These are phyloP conservation scores for Cavia porcellus DNA, from an alignment of 2,113 vertebrate genomes.

Conservation along the genomic window DNA sequence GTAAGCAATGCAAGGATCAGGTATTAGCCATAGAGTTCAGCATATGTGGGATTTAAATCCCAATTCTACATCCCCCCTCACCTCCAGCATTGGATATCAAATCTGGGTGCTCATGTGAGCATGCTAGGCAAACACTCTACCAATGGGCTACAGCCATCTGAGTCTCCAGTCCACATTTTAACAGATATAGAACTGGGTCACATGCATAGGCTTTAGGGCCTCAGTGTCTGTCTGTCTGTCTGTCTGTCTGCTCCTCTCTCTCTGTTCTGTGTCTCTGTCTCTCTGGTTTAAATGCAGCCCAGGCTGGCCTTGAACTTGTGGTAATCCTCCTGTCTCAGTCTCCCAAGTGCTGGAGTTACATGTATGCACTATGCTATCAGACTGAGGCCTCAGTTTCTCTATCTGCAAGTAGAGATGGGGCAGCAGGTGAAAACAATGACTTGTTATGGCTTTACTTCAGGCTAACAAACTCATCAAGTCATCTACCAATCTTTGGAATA, in stretches of 20 bases:
- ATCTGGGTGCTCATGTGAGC: background rate
- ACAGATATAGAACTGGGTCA: background rate
- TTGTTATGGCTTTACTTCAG: background rate
- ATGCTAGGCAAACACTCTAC: background rate
- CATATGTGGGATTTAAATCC: background rate
- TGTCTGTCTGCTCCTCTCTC: too few species aligned
- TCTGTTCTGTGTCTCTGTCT: too few species aligned
- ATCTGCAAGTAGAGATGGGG: background rate
- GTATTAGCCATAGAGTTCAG: background rate
- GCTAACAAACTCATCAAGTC: background rate
- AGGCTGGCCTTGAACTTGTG: background rate
- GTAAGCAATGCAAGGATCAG: background rate
- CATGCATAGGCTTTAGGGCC: background rate
- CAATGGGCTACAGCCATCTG: background rate
- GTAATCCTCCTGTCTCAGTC: background rate
- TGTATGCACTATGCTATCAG: background rate
- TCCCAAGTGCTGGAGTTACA: background rate
- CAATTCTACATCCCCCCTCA: background rate
- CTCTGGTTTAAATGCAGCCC: background rate
- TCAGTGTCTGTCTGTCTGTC: too few species aligned
- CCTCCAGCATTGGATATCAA: background rate
- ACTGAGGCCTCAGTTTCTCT: background rate
- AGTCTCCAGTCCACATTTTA: background rate
- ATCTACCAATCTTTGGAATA: background rate
- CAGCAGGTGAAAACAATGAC: background rate